Evolutionary conservation across 2,797 vertebrate genomes (phyloP).

Genomic region (Parambassis ranga): DNA sequence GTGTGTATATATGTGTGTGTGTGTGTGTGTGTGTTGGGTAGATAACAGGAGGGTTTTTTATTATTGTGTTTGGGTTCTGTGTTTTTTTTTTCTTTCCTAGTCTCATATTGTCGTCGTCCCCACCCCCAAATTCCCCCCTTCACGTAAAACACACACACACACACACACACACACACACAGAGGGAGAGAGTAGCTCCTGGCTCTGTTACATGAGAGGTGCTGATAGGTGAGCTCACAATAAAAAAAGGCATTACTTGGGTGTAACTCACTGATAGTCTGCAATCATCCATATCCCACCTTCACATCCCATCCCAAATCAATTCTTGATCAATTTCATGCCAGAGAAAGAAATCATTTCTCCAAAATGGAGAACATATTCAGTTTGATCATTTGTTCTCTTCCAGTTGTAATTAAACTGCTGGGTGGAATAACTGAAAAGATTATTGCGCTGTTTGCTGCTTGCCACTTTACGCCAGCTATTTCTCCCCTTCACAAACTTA

Average conservation of each 20-base stretch:
- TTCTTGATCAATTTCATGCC: slow-evolving; percentile 74
- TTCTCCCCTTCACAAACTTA: slow-evolving; percentile 32
- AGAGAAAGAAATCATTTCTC: slow-evolving; percentile 64
- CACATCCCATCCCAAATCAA: slow-evolving; percentile 70
- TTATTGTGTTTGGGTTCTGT: slow-evolving; percentile 67
- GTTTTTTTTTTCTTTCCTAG: slow-evolving; percentile 46
- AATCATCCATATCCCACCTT: slow-evolving; percentile 55
- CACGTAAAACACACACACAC: neutral
- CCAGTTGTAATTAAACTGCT: slow-evolving; percentile 62
- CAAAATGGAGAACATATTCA: slow-evolving; percentile 63
- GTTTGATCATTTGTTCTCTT: slow-evolving; percentile 63
- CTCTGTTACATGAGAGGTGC: slow-evolving; percentile 32
- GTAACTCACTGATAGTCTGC: slow-evolving; percentile 61
- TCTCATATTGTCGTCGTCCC: slow-evolving; percentile 56
- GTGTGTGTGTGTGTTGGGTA: slow-evolving; percentile 55
- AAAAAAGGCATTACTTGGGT: slow-evolving; percentile 41
- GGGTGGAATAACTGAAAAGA: slow-evolving; percentile 49
- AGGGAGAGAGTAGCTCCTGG: slow-evolving; percentile 9
- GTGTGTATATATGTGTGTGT: too few species aligned
- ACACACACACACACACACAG: neutral
- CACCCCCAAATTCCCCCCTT: neutral
- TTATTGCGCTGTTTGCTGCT: slow-evolving; percentile 20
- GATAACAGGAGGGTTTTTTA: slow-evolving; percentile 79
- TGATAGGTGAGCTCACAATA: slow-evolving; percentile 34
- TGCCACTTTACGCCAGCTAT: slow-evolving; percentile 23